These are phyloP conservation scores for Melanotaenia trifasciata DNA, from an alignment of 2,797 vertebrate genomes.

Conservation along the genomic window DNA sequence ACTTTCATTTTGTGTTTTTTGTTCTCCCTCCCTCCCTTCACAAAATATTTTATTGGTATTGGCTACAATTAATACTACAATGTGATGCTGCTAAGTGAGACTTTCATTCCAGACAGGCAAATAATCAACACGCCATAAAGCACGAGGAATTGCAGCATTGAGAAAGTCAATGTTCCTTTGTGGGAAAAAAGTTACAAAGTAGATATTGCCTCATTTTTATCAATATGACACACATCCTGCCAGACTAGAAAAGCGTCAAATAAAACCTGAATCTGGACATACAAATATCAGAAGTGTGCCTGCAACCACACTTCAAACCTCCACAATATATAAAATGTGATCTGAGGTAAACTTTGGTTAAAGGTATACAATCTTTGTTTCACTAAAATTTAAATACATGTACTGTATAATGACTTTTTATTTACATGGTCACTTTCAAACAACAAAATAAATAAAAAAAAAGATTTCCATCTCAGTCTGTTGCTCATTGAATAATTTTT, in stretches of 20 bases:
- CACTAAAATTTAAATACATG: neutral
- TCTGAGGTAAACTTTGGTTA: neutral
- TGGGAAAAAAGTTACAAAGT: slow-evolving; percentile 48
- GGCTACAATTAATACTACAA: slow-evolving; percentile 61
- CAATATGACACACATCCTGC: slow-evolving; percentile 61
- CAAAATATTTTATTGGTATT: slow-evolving; percentile 68
- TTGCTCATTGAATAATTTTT: neutral
- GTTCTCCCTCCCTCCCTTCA: slow-evolving; percentile 22
- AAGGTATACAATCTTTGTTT: slow-evolving; percentile 20
- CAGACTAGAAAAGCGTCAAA: slow-evolving; percentile 62
- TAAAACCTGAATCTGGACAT: slow-evolving; percentile 41
- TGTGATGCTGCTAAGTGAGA: slow-evolving; percentile 53
- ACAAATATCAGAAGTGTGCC: slow-evolving; percentile 27
- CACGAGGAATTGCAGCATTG: slow-evolving; percentile 43
- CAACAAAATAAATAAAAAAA: no score
- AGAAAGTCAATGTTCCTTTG: slow-evolving; percentile 23
- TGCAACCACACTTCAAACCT: slow-evolving; percentile 9
- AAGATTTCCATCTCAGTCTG: neutral
- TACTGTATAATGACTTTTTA: neutral
- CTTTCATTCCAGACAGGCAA: slow-evolving; percentile 62
- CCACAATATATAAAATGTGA: neutral
- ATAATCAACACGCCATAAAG: slow-evolving; percentile 63
- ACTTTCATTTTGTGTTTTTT: slow-evolving; percentile 60
- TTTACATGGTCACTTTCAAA: neutral
- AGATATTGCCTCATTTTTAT: slow-evolving; percentile 67